Evolutionary conservation across 2,888 invertebrate genomes (phyloP).

Genomic region (Mactromeris polynyma): DNA sequence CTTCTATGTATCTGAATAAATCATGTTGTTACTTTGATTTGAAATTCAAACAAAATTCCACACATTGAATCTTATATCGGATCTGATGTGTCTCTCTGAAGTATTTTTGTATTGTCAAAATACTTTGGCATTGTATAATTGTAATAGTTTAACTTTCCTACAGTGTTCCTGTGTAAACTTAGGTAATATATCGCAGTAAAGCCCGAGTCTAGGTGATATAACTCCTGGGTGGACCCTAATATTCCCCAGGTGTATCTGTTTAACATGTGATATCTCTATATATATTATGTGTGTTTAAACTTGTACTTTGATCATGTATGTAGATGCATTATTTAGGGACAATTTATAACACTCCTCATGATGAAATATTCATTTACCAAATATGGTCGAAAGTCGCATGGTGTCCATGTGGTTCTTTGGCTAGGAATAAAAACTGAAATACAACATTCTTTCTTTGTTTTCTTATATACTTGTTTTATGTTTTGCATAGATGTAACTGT

Average conservation of each 20-base stretch:
- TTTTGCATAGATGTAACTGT: no score
- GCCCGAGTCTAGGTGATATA: not conserved
- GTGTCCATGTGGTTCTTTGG: conserved; percentile 10
- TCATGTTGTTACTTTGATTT: not conserved
- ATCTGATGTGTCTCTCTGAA: not conserved
- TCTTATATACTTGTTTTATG: not conserved
- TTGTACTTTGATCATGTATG: conserved; percentile 9
- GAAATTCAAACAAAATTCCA: not conserved
- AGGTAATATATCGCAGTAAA: not conserved
- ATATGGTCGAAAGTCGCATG: conserved; percentile 40
- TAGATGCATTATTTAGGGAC: conserved; percentile 14
- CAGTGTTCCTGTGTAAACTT: no score
- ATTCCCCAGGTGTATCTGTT: not conserved
- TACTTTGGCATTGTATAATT: not conserved
- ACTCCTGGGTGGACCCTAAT: not conserved
- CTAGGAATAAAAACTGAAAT: conserved; percentile 34
- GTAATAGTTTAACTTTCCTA: no score
- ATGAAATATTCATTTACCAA: conserved; percentile 37
- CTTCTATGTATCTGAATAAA: no score
- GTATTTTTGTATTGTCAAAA: conserved; percentile 11
- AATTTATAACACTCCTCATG: conserved; percentile 12
- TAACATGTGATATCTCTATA: conserved; percentile 15
- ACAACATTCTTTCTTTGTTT: conserved; percentile 5
- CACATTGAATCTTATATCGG: not conserved
- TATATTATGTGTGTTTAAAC: conserved; percentile 17